Conservation (phyloP, 2,888 invertebrate genomes). For the Bembecia ichneumoniformis region DNA sequence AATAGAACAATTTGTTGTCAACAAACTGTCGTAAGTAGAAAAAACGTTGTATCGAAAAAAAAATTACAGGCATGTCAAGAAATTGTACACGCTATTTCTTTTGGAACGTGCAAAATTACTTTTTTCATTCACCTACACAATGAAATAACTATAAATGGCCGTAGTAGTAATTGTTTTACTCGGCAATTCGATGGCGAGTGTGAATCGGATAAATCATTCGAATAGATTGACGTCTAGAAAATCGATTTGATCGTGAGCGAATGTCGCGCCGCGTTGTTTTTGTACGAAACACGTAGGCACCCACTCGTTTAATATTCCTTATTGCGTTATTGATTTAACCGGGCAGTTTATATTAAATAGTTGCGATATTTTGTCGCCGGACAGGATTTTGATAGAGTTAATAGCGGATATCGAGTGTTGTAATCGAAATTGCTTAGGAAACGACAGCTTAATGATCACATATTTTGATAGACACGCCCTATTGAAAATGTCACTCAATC, state of each 20-base stretch:
- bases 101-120: background rate
- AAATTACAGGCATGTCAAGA: background rate
- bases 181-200: conserved; percentile 30
- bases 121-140: background rate
- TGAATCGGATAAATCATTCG: conserved; percentile 55
- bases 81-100: background rate
- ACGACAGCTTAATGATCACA: background rate
- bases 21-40: too few species aligned
- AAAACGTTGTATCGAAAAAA: too few species aligned
- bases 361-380: background rate
- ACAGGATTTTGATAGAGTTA: background rate
- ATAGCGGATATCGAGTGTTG: background rate
- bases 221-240: conserved; percentile 49
- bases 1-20: too few species aligned
- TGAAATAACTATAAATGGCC: background rate
- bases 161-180: conserved; percentile 8
- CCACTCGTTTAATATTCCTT: background rate
- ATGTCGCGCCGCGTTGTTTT: conserved; percentile 16
- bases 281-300: background rate
- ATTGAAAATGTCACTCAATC: too few species aligned
- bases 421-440: background rate
- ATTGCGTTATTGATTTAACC: background rate
- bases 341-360: background rate
- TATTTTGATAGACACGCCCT: background rate
- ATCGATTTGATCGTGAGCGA: conserved; percentile 51